phyloP scores from a whole-genome alignment of 53 echinoderm and acorn worm species.

The Apostichopus leukothele region DNA sequence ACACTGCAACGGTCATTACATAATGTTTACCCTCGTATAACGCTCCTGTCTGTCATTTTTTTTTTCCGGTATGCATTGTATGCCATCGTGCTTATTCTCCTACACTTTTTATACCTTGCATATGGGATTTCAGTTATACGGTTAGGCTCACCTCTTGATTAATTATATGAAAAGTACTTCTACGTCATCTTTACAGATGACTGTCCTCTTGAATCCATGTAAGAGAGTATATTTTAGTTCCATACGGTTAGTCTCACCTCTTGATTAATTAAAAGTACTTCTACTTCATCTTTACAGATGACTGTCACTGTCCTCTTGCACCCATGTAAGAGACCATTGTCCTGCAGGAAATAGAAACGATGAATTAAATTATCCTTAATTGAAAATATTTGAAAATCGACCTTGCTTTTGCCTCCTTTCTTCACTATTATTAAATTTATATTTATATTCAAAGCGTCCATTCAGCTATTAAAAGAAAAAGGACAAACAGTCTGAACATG shows the following conservation, averaged over 20 bases:
- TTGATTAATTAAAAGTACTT: constrained; percentile 77
- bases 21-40: no score
- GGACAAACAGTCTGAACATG: no score
- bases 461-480: no score
- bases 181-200: constrained; percentile 88
- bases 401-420: no score
- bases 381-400: no score
- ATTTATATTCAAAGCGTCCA: no score
- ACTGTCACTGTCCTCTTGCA: constrained; percentile 64
- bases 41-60: no score
- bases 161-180: constrained; percentile 70
- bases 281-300: constrained; percentile 89
- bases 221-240: constrained; percentile 53
- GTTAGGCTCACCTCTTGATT: constrained; percentile 69
- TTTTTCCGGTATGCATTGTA: no score
- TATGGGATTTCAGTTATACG: background rate
- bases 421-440: no score
- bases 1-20: no score
- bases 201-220: constrained; percentile 62
- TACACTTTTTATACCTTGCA: no score
- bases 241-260: constrained; percentile 59
- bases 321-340: constrained; percentile 68
- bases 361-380: background rate
- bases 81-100: no score
- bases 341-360: constrained; percentile 50